These are phyloP conservation scores for Aegotheles bennettii DNA, from an alignment of 2,113 vertebrate genomes.

Conservation along the genomic window DNA sequence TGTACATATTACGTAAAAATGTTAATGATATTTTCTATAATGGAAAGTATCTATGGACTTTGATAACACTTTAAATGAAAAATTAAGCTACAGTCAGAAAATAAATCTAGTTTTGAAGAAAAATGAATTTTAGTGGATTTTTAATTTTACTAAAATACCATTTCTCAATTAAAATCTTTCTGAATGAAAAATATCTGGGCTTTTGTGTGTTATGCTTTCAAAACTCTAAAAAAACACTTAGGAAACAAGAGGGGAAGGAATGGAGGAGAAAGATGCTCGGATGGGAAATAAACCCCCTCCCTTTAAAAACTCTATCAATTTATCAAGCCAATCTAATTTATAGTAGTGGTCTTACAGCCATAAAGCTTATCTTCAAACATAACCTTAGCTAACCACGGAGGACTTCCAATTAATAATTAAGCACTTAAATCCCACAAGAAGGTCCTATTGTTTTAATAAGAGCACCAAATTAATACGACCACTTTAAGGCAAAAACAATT, in stretches of 20 bases:
- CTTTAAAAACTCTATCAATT: neutral
- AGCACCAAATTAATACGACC: neutral
- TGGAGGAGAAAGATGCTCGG: neutral
- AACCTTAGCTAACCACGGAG: neutral
- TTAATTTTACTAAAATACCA: neutral
- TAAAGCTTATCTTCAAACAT: neutral
- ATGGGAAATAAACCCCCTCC: neutral
- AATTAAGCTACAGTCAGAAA: neutral
- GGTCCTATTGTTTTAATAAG: neutral
- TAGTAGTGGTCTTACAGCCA: neutral
- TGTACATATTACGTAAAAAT: neutral
- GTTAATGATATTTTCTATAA: neutral
- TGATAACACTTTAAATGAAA: neutral
- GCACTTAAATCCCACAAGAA: neutral
- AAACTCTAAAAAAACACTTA: neutral
- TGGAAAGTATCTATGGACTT: neutral
- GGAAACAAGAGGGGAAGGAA: neutral
- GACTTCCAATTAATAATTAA: neutral
- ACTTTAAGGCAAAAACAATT: conserved; percentile 5
- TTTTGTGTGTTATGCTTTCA: neutral
- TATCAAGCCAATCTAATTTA: neutral
- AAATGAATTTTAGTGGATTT: neutral
- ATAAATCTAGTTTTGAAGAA: neutral
- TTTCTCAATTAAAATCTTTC: neutral
- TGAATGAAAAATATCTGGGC: neutral